phyloP scores from a whole-genome alignment of 2,797 vertebrate genomes.

The Megaceryle alcyon region DNA sequence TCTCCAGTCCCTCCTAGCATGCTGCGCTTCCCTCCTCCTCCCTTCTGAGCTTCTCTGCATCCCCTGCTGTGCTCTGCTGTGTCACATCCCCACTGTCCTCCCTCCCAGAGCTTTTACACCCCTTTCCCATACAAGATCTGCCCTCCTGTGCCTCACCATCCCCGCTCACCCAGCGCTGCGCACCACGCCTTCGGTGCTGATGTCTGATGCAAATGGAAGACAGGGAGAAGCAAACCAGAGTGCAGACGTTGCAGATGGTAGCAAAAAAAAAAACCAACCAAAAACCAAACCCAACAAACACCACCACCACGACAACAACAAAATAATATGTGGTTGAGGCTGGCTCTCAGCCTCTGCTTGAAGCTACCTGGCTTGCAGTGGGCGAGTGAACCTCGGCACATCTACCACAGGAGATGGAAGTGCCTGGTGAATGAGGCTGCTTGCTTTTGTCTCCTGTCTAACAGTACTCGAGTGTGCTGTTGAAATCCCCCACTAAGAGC shows the following conservation, averaged over 20 bases:
- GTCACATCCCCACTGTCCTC: background rate
- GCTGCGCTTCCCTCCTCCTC: background rate
- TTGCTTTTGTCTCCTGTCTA: background rate
- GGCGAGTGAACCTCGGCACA: background rate
- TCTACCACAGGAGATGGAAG: background rate
- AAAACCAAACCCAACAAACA: no score
- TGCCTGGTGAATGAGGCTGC: background rate
- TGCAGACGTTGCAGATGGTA: background rate
- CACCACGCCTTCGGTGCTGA: rapidly evolving
- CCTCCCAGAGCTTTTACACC: background rate
- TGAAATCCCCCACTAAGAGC: background rate
- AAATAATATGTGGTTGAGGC: background rate
- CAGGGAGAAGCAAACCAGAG: background rate
- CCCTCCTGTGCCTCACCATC: background rate
- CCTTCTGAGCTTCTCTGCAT: background rate
- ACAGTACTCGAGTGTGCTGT: background rate
- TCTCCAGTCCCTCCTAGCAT: background rate
- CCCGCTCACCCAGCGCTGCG: background rate
- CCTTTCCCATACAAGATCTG: background rate
- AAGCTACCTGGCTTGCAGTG: background rate
- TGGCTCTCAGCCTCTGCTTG: background rate
- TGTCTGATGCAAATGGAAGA: background rate
- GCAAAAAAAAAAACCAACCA: background rate
- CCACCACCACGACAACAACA: no score
- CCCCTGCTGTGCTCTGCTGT: background rate